Evolutionary conservation across 1,140 invertebrate species (phyloP), one percentile per base, ranked within the genome.

Genomic region (Scaptomyza graminum): DNA sequence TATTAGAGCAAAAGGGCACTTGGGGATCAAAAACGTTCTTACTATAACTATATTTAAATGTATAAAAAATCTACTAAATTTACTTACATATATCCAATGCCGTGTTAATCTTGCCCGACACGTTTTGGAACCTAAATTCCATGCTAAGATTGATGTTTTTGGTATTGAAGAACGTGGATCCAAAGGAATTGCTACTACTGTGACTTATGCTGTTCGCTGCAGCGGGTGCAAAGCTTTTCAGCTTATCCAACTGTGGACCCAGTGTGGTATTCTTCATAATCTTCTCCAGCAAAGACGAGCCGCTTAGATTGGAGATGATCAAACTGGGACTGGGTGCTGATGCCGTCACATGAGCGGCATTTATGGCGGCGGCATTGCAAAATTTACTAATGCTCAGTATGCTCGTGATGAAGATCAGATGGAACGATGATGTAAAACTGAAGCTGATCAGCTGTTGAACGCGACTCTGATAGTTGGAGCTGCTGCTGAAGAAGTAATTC

Each of bases 371-470:
- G 1, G 76, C 83, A 83, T 80, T 90, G 63, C 89, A 89, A 22
- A 91, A 78, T 34, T 91, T 91, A 68, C 76, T 90, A 11, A 91
- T 85, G 74, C 85, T 85, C 50, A 91, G 50, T 5, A 91, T 85
- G 68, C 52, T 77, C 43, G 90, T 79, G 39, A 91, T 85, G 28
- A 74, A 91, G 15, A 91, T 74, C 66, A 91, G 62, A 54, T 91
- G 84, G 13, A 87, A 72, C 52, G 77, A 76, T 16, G 90, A 88
- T 16, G 83, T 85, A 69, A 91, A 91, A 39, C 90, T 91, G 51
- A 91, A 85, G 79, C 80, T 90, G 52, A 91, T 90, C 74, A 91
- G 69, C 71, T 91, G 90, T 57, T 91, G 90, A 4, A 91, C 65
- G 34, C 76, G 78, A 44, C 90, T 91, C 11, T 78, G 83, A 34